A percentile compares a stretch with the other conserved stretches of the same genome.
Conservation (phyloP, 2,113 vertebrate genomes). For the Pygoscelis antarcticus region DNA sequence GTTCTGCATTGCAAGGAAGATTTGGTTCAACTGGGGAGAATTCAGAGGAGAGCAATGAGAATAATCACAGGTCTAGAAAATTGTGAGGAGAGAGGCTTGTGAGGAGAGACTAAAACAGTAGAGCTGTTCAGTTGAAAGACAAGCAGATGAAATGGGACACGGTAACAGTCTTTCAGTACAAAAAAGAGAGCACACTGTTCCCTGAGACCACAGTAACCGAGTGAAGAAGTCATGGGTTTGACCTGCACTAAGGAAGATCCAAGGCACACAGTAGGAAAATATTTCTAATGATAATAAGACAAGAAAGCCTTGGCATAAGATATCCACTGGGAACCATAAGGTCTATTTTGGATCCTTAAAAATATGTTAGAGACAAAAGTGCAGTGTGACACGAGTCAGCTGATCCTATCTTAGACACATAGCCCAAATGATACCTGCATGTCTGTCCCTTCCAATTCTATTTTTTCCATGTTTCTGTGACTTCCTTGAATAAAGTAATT, state of each 20-base stretch:
- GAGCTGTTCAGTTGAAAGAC: not conserved
- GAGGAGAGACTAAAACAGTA: not conserved
- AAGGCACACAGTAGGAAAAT: not conserved
- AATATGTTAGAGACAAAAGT: not conserved
- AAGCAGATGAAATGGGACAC: not conserved
- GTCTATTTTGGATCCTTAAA: not conserved
- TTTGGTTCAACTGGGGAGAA: not conserved
- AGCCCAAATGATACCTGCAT: not conserved
- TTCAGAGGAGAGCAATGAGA: not conserved
- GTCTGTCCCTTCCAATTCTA: not conserved
- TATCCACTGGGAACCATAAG: not conserved
- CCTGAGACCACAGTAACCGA: not conserved
- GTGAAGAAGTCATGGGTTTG: not conserved
- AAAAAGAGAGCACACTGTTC: not conserved
- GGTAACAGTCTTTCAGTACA: not conserved
- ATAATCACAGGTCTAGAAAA: not conserved
- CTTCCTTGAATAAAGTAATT: not conserved
- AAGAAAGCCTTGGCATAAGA: not conserved
- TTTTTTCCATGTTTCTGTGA: not conserved
- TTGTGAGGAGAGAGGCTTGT: not conserved
- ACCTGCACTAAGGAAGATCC: not conserved
- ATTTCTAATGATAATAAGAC: not conserved
- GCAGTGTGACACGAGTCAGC: not conserved
- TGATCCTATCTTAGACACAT: not conserved
- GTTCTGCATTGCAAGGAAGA: not conserved